Evolutionary conservation across 2,888 invertebrate species (phyloP).

Genomic region (Phalera bucephala): DNA sequence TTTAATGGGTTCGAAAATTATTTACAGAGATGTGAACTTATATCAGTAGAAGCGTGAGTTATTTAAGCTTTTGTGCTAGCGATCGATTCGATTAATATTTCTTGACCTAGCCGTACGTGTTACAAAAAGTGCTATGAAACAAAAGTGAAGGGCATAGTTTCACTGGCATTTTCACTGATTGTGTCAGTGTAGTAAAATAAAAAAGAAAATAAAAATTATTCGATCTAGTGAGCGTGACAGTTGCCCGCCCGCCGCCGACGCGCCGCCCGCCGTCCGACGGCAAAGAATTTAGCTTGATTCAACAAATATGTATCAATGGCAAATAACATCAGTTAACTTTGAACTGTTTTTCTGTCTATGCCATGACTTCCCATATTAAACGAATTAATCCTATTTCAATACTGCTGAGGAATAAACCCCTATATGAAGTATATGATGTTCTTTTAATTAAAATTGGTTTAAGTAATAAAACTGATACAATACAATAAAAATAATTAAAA

Average conservation of each 20-base stretch:
- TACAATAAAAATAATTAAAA: no score
- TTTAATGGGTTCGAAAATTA: neutral
- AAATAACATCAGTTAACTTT: constrained; percentile 6
- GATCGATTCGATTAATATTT: no score
- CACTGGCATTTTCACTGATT: constrained; percentile 59
- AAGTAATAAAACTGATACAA: no score
- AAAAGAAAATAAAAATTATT: constrained; percentile 60
- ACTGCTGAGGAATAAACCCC: no score
- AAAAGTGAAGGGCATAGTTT: constrained; percentile 60
- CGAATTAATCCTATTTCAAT: no score
- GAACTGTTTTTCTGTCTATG: neutral
- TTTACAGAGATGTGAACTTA: neutral
- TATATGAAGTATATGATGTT: neutral
- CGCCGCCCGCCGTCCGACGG: constrained; percentile 49
- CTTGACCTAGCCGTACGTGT: neutral
- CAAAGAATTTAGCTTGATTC: constrained; percentile 47
- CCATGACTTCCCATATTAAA: no score
- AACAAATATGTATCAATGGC: constrained; percentile 39
- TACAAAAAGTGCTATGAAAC: constrained; percentile 15
- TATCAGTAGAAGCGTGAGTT: neutral
- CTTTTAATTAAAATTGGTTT: neutral
- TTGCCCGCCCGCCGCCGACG: constrained; percentile 38
- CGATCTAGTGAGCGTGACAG: constrained; percentile 70
- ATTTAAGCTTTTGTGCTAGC: no score
- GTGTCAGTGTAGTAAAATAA: constrained; percentile 40